Conservation (phyloP, 2,888 invertebrate genomes). For the Microplitis manilae region DNA sequence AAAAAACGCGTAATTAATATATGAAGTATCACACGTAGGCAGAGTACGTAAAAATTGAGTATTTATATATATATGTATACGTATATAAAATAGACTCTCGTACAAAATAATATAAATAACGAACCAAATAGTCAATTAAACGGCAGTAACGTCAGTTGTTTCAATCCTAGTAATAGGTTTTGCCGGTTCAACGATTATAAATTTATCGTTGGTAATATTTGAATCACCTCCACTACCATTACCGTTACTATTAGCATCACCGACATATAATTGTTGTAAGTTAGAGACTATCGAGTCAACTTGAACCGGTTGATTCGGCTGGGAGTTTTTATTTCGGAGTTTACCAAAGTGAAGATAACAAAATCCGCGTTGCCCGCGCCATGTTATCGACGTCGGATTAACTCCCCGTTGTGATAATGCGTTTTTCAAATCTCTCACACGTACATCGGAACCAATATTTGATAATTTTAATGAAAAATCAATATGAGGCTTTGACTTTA, state of each 20-base stretch:
- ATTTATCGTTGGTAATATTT: constrained; percentile 49
- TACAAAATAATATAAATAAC: constrained; percentile 12
- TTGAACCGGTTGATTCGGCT: constrained; percentile 64
- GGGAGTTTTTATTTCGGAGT: constrained; percentile 61
- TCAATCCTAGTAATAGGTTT: constrained; percentile 74
- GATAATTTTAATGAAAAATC: constrained; percentile 79
- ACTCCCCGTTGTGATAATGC: constrained; percentile 83
- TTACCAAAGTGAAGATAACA: constrained; percentile 85
- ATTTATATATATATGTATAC: background rate
- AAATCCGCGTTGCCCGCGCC: constrained; percentile 77
- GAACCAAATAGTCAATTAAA: constrained; percentile 59
- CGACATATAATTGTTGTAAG: constrained; percentile 71
- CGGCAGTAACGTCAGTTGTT: constrained; percentile 73
- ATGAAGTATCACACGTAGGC: background rate
- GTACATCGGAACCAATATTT: constrained; percentile 81
- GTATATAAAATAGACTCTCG: constrained; percentile 10
- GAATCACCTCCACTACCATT: constrained; percentile 42
- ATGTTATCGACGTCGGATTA: constrained; percentile 83
- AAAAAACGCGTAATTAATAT: background rate
- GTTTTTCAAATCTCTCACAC: constrained; percentile 83
- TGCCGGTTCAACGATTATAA: constrained; percentile 70
- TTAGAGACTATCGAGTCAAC: constrained; percentile 73
- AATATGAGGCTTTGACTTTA: constrained; percentile 70
- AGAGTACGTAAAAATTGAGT: background rate
- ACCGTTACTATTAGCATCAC: constrained; percentile 33